Evolutionary conservation across 35 echinoderm and acorn worm genomes (phyloP).

Genomic region (Amphiura filiformis): DNA sequence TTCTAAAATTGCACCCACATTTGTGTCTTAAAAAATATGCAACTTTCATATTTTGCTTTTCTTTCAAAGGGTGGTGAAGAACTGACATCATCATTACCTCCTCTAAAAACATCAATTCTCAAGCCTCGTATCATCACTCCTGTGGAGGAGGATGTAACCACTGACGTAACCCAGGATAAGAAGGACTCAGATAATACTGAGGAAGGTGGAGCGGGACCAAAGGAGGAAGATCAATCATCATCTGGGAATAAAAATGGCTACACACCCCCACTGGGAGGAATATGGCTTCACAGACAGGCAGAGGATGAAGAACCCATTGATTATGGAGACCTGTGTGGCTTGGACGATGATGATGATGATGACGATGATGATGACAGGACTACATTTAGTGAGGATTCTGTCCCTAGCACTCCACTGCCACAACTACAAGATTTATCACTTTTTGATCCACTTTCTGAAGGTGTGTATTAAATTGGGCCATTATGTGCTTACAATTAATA

Average conservation of each 20-base stretch:
- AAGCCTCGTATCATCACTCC: slow-evolving; percentile 28
- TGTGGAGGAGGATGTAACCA: not conserved
- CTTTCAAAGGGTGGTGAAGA: slow-evolving; percentile 60
- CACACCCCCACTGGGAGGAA: slow-evolving; percentile 61
- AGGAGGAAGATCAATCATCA: slow-evolving; percentile 5
- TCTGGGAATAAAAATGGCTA: not conserved
- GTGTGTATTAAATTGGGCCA: not conserved
- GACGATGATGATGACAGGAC: slow-evolving; percentile 91
- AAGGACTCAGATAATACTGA: not conserved
- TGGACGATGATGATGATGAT: slow-evolving; percentile 44
- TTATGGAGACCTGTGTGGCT: not conserved
- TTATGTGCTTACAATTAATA: not conserved
- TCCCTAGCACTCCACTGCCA: slow-evolving; percentile 78
- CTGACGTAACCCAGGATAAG: not conserved
- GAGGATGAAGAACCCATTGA: slow-evolving; percentile 65
- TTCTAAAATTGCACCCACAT: too few relatives aligned
- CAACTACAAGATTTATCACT: slow-evolving; percentile 84
- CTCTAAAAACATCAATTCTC: slow-evolving; percentile 29
- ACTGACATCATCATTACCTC: slow-evolving; percentile 21
- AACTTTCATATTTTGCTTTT: too few relatives aligned
- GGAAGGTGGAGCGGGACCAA: not conserved
- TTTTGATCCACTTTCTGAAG: slow-evolving; percentile 82
- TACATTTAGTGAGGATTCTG: slow-evolving; percentile 89
- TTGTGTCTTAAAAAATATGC: too few relatives aligned
- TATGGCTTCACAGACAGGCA: slow-evolving; percentile 90